Conservation (phyloP, 2,113 vertebrate genomes). For the Centropus unirufus region DNA sequence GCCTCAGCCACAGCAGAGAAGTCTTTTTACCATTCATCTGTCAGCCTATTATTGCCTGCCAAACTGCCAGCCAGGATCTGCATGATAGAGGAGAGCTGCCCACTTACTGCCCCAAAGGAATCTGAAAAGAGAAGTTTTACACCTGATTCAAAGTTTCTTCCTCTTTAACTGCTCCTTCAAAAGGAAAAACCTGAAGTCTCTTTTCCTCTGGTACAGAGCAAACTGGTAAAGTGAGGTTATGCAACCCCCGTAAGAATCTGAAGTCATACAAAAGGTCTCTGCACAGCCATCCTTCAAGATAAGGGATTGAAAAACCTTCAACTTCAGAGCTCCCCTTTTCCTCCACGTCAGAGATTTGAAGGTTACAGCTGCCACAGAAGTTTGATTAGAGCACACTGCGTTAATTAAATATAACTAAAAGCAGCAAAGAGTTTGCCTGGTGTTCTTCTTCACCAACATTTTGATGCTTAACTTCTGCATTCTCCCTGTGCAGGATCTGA, state of each 20-base stretch:
- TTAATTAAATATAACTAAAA: neutral
- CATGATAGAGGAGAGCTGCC: fast-evolving
- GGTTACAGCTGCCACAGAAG: neutral
- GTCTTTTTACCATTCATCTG: neutral
- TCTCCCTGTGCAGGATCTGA: neutral
- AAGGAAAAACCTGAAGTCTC: neutral
- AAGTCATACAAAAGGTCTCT: neutral
- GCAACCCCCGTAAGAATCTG: neutral
- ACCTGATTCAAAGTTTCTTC: neutral
- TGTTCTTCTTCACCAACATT: neutral
- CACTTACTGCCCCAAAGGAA: neutral
- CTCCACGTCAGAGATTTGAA: neutral
- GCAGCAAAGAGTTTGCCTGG: neutral
- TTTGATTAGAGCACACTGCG: fast-evolving
- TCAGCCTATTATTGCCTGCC: neutral
- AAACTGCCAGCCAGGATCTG: fast-evolving
- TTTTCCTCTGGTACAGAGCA: neutral
- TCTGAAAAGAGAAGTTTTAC: neutral
- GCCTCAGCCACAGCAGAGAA: neutral
- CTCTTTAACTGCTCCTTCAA: neutral
- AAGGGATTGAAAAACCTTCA: neutral
- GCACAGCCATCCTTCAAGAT: neutral
- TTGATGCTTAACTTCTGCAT: neutral
- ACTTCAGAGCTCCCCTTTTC: neutral
- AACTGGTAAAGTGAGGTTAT: neutral